phyloP scores from a whole-genome alignment of 2,888 invertebrate genomes.

The Aplocera efformata region DNA sequence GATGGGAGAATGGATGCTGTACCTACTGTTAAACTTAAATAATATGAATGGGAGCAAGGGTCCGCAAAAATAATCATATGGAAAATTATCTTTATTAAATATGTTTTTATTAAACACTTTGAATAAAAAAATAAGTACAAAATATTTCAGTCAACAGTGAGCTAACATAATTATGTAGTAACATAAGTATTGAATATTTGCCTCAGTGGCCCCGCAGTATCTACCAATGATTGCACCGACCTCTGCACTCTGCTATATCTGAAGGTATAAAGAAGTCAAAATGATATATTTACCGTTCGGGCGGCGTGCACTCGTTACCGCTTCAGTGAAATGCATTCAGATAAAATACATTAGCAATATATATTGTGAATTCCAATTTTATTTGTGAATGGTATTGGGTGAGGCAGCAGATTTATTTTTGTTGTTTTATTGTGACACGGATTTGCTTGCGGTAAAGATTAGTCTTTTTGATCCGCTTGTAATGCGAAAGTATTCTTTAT shows the following conservation, averaged over 20 bases:
- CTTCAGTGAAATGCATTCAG: constrained; percentile 36
- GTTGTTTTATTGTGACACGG: too few species aligned
- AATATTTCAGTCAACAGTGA: constrained; percentile 1
- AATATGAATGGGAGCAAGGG: too few species aligned
- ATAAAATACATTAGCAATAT: constrained; percentile 31
- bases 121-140: too few species aligned
- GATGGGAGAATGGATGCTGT: too few species aligned
- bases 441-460: too few species aligned
- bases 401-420: not conserved
- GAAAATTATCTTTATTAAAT: too few species aligned
- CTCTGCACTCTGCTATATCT: constrained; percentile 65
- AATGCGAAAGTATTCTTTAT: too few species aligned
- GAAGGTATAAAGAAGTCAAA: constrained; percentile 70
- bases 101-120: too few species aligned
- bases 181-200: constrained; percentile 58
- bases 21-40: too few species aligned
- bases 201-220: constrained; percentile 58
- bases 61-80: too few species aligned
- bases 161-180: constrained; percentile 28
- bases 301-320: constrained; percentile 16
- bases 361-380: constrained; percentile 1
- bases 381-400: constrained; percentile 6
- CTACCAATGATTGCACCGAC: constrained; percentile 72
- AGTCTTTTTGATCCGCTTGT: too few species aligned
- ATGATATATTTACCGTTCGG: constrained; percentile 42